Percentiles rank a stretch among this genome's conserved stretches.
Conservation (phyloP, 2,113 vertebrate genomes). For the Laterallus jamaicensis region DNA sequence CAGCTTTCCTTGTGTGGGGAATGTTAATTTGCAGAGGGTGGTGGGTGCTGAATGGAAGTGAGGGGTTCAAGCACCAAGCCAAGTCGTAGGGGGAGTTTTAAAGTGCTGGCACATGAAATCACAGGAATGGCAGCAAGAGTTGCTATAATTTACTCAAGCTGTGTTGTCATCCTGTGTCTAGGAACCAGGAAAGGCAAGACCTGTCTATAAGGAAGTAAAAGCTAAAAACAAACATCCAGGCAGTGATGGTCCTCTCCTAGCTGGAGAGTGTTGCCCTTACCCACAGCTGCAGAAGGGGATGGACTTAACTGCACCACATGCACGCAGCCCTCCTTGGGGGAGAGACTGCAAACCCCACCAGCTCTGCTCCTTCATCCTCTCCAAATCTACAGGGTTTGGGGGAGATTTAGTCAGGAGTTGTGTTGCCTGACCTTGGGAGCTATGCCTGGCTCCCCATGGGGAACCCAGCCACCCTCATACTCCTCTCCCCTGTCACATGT, state of each 20-base stretch:
- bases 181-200: neutral
- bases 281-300: neutral
- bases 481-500: neutral
- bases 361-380: neutral
- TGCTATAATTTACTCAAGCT: neutral
- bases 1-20: neutral
- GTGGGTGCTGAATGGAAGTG: neutral
- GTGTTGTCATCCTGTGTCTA: neutral
- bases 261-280: neutral
- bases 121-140: neutral
- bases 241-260: neutral
- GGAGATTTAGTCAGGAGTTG: neutral
- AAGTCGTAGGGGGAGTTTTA: neutral
- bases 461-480: neutral
- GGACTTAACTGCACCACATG: neutral
- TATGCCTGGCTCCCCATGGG: neutral
- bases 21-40: neutral
- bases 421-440: constrained; percentile 19
- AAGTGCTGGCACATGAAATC: neutral
- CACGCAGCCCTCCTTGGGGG: neutral
- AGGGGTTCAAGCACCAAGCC: neutral
- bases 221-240: neutral
- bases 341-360: neutral
- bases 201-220: constrained; percentile 42
- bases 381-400: neutral